Conservation (phyloP, 2,888 invertebrate species). For the Phlogophora meticulosa region DNA sequence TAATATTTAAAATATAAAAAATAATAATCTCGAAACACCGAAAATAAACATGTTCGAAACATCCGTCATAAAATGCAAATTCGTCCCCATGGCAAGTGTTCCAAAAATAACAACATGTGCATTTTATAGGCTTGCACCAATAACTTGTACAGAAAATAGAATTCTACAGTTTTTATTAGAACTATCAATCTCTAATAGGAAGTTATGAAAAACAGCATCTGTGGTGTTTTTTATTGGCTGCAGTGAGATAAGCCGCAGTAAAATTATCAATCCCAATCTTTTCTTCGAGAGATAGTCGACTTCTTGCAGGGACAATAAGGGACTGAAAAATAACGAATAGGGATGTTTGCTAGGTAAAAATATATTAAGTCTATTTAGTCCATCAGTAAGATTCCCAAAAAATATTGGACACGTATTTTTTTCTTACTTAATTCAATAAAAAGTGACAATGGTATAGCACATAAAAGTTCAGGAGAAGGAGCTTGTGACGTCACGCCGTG, state of each 20-base stretch:
- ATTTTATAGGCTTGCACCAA: conserved; percentile 49
- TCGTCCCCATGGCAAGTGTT: conserved; percentile 24
- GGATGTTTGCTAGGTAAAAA: too few relatives aligned
- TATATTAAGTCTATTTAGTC: too few relatives aligned
- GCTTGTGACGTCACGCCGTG: too few relatives aligned
- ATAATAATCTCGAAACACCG: neutral
- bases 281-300: neutral
- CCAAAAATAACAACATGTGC: conserved; percentile 51
- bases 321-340: neutral
- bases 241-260: neutral
- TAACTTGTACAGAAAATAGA: conserved; percentile 17
- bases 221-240: neutral
- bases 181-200: conserved; percentile 31
- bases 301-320: neutral
- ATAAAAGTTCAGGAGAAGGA: too few relatives aligned
- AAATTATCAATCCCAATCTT: too few relatives aligned
- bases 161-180: conserved; percentile 36
- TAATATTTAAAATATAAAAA: too few relatives aligned
- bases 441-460: too few relatives aligned
- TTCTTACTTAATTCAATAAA: too few relatives aligned
- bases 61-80: conserved; percentile 41
- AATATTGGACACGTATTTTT: too few relatives aligned
- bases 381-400: too few relatives aligned
- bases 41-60: conserved; percentile 5
- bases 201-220: conserved; percentile 18